Percentiles rank a stretch among this genome's conserved stretches.
Conservation (phyloP, 2,888 invertebrate species). For the Tiliacea aurago region DNA sequence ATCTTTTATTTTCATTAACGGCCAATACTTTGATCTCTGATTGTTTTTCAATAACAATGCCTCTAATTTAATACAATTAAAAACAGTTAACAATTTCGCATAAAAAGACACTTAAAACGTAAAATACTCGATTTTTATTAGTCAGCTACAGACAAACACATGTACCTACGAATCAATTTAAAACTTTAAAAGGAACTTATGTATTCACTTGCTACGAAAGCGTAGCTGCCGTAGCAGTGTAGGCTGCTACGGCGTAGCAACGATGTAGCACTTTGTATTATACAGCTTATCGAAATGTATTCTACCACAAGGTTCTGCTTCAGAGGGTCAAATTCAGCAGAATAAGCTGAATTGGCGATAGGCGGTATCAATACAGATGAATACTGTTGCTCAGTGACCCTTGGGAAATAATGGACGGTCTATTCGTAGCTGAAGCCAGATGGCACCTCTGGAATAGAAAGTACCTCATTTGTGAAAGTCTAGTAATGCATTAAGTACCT, state of each 20-base stretch:
- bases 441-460: slow-evolving; percentile 47
- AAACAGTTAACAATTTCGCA: not conserved
- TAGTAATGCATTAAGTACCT: slow-evolving; percentile 29
- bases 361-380: slow-evolving; percentile 60
- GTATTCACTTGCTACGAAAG: not conserved
- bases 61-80: not conserved
- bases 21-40: not conserved
- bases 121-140: not conserved
- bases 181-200: not conserved
- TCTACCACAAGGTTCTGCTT: slow-evolving; percentile 20
- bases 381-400: slow-evolving; percentile 50
- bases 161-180: not conserved
- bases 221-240: slow-evolving; percentile 14
- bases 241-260: slow-evolving; percentile 51
- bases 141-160: not conserved
- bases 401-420: slow-evolving; percentile 55
- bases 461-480: slow-evolving; percentile 46
- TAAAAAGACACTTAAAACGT: not conserved
- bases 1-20: not conserved
- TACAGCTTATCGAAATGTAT: slow-evolving; percentile 12
- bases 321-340: slow-evolving; percentile 4
- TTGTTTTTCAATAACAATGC: not conserved
- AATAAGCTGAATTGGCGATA: slow-evolving; percentile 22
- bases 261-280: slow-evolving; percentile 8
- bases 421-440: slow-evolving; percentile 48